Percentiles rank a stretch among this genome's conserved stretches.
Conservation (phyloP, 2,888 invertebrate genomes). For the Heliothis peltigera region DNA sequence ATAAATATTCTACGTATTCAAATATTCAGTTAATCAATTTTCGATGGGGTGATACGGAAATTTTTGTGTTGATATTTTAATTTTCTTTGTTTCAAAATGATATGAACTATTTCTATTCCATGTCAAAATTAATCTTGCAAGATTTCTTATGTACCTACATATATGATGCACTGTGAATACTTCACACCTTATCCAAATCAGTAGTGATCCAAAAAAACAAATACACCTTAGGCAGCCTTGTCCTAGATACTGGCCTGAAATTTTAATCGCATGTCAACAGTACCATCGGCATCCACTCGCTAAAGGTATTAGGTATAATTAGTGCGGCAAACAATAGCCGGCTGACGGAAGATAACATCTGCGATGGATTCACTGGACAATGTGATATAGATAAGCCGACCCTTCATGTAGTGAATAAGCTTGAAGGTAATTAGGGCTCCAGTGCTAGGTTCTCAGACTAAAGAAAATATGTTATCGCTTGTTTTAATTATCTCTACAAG, state of each 20-base stretch:
- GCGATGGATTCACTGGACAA: conserved; percentile 51
- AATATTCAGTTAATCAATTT: not conserved
- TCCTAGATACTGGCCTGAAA: conserved; percentile 55
- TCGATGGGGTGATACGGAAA: not conserved
- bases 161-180: not conserved
- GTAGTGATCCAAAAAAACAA: conserved; percentile 37
- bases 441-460: conserved; percentile 17
- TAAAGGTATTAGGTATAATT: conserved; percentile 60
- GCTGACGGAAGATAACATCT: conserved; percentile 53
- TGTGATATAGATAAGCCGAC: conserved; percentile 52
- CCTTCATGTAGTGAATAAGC: conserved; percentile 39
- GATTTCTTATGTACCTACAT: too few relatives aligned
- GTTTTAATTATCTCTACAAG: conserved; percentile 36
- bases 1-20: conserved; percentile 16
- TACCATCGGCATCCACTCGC: conserved; percentile 40
- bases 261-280: conserved; percentile 62
- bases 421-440: conserved; percentile 44
- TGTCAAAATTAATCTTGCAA: not conserved
- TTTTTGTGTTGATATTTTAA: not conserved
- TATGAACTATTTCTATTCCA: not conserved
- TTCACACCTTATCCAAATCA: conserved; percentile 15
- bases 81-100: not conserved
- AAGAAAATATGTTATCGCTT: conserved; percentile 21
- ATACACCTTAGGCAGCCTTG: conserved; percentile 46
- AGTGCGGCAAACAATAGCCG: conserved; percentile 56